Evolutionary conservation across 2,888 invertebrate species (phyloP), one percentile per base, ranked within the genome.

Genomic region (Hipparchia semele): DNA sequence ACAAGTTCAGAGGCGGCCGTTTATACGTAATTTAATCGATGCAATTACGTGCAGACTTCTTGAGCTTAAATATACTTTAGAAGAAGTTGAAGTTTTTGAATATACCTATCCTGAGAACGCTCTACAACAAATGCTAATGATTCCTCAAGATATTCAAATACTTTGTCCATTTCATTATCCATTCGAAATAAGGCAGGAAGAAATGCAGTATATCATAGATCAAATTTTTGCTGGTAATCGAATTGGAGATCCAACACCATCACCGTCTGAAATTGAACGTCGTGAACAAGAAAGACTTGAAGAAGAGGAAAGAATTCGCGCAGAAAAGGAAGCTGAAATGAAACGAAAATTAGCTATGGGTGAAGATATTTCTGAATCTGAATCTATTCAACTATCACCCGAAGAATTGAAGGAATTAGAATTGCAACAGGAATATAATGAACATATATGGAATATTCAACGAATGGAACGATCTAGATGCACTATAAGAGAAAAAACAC

Each of bases 61-160:
- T 2, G 96, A 96, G 81, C 83, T 96, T 39, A 95, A 95, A 81
- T 82, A 86, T 53, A 93, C 94, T 62, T 82, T 96, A 23, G 94
- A 95, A 79, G 91, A 94, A 75, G 88, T 95, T 9, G 95, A 95
- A 83, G 87, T 90, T 6, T 94, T 95, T 7, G 95, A 96, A 82
- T 95, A 92, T 80, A 96, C 96, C 68, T 97, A 96, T 87, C 94
- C 96, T 67, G 97, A 97, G 82, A 96, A 96, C 80, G 94, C 95
- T 49, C 84, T 97, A 68, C 94, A 96, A 69, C 96, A 96, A 87
- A 86, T 96, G 84, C 95, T 96, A 75, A 92, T 97, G 77, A 94
- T 96, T 33, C 97, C 97, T 0, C 90, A 95, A 58, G 95, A 96
- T 75, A 85, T 96, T n/a, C 94, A 95, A 83, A 91, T 96, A 71